Evolutionary conservation across 2,888 invertebrate genomes (phyloP), one percentile per base, ranked within the genome.

Genomic region (Eudasyphora cyanicolor): DNA sequence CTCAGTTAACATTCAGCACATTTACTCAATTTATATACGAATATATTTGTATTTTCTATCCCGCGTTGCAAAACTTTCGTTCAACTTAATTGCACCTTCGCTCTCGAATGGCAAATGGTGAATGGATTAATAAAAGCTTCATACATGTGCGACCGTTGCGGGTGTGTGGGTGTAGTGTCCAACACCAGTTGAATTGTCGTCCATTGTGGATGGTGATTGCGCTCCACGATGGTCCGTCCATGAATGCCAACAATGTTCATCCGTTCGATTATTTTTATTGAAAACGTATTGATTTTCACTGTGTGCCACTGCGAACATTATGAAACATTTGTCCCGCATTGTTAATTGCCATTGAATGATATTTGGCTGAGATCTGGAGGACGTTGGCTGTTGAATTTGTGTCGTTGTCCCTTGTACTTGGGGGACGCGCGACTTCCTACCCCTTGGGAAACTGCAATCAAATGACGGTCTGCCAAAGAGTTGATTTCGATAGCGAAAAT

Each of bases 261-360:
- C 14, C 67, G n/a, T n/a, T n/a, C n/a, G n/a, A n/a, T n/a, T n/a
- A 67, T 21, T 42, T 42, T 12, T 12, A 12, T 64, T 24, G 42
- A 35, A 19, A 35, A 64, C n/a, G 12, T 42, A 67, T 64, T 67
- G 67, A 42, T 14, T 67, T 67, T 42, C 24, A 21, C 42, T 67
- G 21, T 67, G 10, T 29, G 67, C 24, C 24, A 19, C 38, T 14
- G 42, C 12, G 24, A 2, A 12, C 19, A 21, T 42, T 67, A 42
- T 67, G 67, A 24, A 38, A 67, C 67, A 42, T 67, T 42, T 42
- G 24, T 42, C 67, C 60, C 67, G 1, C 42, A 42, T 4, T 67
- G 67, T 67, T 21, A 67, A 67, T 42, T 67, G 67, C 24, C 24
- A 21, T 35, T 19, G 38, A 67, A 24, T 38, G 67, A 35, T 38